These are phyloP conservation scores for Leptosomus discolor DNA, from an alignment of 2,113 vertebrate genomes.

Conservation along the genomic window DNA sequence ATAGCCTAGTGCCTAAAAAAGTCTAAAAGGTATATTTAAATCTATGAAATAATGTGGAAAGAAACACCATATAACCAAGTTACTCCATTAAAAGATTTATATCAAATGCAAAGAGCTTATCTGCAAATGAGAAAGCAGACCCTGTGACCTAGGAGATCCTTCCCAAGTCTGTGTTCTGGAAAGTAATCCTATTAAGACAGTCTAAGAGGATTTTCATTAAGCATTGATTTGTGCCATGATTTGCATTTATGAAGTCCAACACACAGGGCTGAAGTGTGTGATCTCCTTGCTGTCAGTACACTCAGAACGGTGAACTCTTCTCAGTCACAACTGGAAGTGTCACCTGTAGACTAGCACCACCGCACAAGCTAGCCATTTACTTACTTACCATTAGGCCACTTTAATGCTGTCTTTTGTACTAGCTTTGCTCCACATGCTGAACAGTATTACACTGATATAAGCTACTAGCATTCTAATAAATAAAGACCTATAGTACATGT, in stretches of 20 bases:
- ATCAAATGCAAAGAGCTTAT: neutral
- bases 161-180: neutral
- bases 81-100: neutral
- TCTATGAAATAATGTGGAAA: neutral
- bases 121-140: neutral
- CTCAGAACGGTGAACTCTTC: neutral
- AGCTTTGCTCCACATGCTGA: neutral
- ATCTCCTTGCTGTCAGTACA: neutral
- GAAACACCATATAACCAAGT: neutral
- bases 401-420: neutral
- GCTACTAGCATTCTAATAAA: neutral
- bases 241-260: conserved; percentile 8
- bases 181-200: conserved; percentile 51
- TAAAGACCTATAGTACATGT: neutral
- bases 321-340: neutral
- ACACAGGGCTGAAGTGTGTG: neutral
- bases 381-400: neutral
- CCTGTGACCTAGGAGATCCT: neutral
- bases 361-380: neutral
- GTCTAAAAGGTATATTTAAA: neutral
- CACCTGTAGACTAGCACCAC: neutral
- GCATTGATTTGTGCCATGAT: neutral
- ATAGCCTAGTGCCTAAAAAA: neutral
- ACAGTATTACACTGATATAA: neutral
- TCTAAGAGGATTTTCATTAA: conserved; percentile 41